A percentile compares a stretch with the other conserved stretches of the same genome.
These are phyloP conservation scores for Tachycineta bicolor DNA, from an alignment of 2,113 vertebrate genomes.

Conservation along the genomic window DNA sequence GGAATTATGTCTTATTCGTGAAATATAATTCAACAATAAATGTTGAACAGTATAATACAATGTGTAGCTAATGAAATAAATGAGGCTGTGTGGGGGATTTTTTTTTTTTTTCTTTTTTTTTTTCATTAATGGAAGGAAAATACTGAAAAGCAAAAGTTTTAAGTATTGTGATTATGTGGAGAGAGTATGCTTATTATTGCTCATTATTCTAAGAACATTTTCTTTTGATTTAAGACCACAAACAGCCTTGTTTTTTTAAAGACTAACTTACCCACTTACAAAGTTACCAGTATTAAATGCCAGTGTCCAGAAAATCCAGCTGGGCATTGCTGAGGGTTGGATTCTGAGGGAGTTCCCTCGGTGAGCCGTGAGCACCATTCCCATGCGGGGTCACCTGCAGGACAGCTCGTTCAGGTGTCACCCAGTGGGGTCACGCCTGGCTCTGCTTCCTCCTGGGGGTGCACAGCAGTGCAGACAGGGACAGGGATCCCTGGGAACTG, in stretches of 20 bases:
- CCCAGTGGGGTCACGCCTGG: fast-evolving
- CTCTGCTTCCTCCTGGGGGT: background rate
- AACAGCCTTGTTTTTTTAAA: background rate
- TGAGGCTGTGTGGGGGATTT: fast-evolving
- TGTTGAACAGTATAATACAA: background rate
- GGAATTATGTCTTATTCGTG: conserved; percentile 36
- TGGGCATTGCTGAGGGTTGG: background rate
- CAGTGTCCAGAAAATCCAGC: background rate
- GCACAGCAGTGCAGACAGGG: background rate
- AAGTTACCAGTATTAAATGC: background rate
- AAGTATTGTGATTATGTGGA: background rate
- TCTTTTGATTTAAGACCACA: background rate
- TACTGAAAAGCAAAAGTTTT: background rate
- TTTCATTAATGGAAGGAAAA: background rate
- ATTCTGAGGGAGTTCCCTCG: background rate
- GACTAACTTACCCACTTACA: background rate
- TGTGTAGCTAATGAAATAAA: background rate
- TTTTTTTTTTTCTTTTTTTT: background rate
- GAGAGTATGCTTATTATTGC: background rate
- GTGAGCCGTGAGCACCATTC: fast-evolving
- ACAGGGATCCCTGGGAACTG: background rate
- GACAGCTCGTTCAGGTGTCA: no score
- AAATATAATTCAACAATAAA: background rate
- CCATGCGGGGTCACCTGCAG: background rate
- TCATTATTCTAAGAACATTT: background rate